phyloP scores from a whole-genome alignment of 1,140 invertebrate species.

The Pseudomyrmex gracilis region DNA sequence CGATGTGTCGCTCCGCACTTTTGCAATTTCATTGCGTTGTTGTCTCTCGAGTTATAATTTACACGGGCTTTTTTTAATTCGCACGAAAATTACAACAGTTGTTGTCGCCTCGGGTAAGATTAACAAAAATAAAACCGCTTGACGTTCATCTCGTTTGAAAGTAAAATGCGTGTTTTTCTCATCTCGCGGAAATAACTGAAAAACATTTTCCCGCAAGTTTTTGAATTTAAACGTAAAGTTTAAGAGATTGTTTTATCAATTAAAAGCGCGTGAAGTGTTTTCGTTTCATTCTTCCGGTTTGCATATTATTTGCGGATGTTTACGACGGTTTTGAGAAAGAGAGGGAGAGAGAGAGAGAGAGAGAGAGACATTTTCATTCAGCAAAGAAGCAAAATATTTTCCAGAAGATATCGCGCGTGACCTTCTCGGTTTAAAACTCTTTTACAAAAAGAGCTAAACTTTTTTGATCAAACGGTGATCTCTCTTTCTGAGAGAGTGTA shows the following conservation, averaged over 20 bases:
- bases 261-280: background rate
- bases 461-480: too few relatives aligned
- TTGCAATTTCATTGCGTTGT: background rate
- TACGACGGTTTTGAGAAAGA: too few relatives aligned
- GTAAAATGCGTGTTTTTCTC: background rate
- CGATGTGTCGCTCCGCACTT: background rate
- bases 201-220: background rate
- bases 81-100: background rate
- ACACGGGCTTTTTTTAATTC: background rate
- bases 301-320: too few relatives aligned
- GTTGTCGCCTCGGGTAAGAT: background rate
- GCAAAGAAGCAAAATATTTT: background rate
- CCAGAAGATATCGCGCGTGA: background rate
- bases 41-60: slow-evolving; percentile 12
- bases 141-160: background rate
- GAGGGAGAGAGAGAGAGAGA: background rate
- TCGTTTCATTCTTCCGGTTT: too few relatives aligned
- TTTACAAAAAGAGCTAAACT: background rate
- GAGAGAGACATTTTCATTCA: background rate
- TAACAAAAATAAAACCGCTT: slow-evolving; percentile 6
- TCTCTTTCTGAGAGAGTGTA: too few relatives aligned
- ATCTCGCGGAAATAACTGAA: background rate
- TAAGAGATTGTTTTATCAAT: background rate
- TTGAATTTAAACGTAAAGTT: background rate
- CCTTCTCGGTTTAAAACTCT: background rate